phyloP scores from a whole-genome alignment of 2,888 invertebrate genomes.

The Scaptomyza flava region DNA sequence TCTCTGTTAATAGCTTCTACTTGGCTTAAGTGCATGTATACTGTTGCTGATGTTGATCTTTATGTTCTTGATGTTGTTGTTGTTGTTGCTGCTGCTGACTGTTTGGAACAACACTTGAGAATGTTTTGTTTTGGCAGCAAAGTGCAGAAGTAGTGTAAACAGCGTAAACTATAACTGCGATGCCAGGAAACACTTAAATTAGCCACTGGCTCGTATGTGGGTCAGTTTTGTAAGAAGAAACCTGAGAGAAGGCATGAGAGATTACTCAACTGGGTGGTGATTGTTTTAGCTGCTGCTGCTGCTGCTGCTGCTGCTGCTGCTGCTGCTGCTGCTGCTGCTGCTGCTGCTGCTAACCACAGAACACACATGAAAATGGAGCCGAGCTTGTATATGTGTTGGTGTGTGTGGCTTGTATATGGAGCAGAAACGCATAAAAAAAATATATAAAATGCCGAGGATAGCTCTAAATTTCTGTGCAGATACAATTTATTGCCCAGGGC shows the following conservation, averaged over 20 bases:
- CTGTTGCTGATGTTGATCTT: slow-evolving; percentile 12
- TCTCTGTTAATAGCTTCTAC: slow-evolving; percentile 68
- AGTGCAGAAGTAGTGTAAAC: slow-evolving; percentile 71
- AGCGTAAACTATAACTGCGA: slow-evolving; percentile 78
- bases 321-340: slow-evolving; percentile 46
- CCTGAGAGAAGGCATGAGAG: slow-evolving; percentile 65
- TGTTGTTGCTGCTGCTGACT: slow-evolving; percentile 18
- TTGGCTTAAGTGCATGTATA: slow-evolving; percentile 51
- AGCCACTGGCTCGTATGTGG: slow-evolving; percentile 73
- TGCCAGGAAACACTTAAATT: slow-evolving; percentile 78
- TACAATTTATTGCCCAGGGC: slow-evolving; percentile 72
- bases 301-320: slow-evolving; percentile 51
- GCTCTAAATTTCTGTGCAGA: slow-evolving; percentile 75
- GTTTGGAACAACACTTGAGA: slow-evolving; percentile 53
- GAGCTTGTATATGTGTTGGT: slow-evolving; percentile 5
- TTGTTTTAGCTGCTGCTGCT: slow-evolving; percentile 16
- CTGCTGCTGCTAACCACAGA: slow-evolving; percentile 61
- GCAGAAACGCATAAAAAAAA: slow-evolving; percentile 67
- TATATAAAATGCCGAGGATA: slow-evolving; percentile 59
- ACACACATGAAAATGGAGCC: slow-evolving; percentile 58
- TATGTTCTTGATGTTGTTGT: neutral
- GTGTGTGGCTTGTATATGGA: slow-evolving; percentile 39
- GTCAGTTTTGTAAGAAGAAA: slow-evolving; percentile 70
- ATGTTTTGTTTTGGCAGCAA: slow-evolving; percentile 76
- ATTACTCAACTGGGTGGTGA: slow-evolving; percentile 64